phyloP scores from a whole-genome alignment of 2,797 vertebrate species.

The Danionella dracula region DNA sequence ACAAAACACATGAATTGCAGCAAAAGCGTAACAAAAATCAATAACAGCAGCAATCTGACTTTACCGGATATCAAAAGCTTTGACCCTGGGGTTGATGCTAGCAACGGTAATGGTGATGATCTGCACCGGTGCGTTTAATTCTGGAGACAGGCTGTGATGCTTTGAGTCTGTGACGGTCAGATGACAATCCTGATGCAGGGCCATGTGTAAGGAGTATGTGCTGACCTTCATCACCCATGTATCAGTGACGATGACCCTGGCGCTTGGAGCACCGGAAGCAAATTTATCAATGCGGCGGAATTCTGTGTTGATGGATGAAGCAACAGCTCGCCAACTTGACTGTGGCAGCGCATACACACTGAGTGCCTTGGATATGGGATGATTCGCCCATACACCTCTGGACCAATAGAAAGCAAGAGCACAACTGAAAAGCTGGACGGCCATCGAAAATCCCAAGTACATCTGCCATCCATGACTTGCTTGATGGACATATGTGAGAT shows the following conservation, averaged over 20 bases:
- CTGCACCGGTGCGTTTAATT: slow-evolving; percentile 79
- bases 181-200: slow-evolving; percentile 82
- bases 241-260: slow-evolving; percentile 85
- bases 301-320: slow-evolving; percentile 82
- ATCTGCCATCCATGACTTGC: slow-evolving; percentile 71
- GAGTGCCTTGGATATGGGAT: slow-evolving; percentile 75
- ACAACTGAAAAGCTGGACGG: slow-evolving; percentile 65
- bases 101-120: slow-evolving; percentile 83
- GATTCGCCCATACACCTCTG: slow-evolving; percentile 69
- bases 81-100: slow-evolving; percentile 72
- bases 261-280: slow-evolving; percentile 78
- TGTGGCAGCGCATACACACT: slow-evolving; percentile 67
- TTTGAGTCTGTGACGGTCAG: slow-evolving; percentile 80
- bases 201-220: slow-evolving; percentile 78
- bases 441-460: slow-evolving; percentile 68
- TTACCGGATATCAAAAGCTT: slow-evolving; percentile 82
- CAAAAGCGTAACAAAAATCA: not conserved
- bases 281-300: slow-evolving; percentile 92
- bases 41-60: not conserved
- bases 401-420: slow-evolving; percentile 80
- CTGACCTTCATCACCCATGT: slow-evolving; percentile 92
- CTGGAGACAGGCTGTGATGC: slow-evolving; percentile 83
- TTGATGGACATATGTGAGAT: slow-evolving; percentile 66
- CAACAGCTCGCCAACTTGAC: slow-evolving; percentile 75
- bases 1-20: not conserved